Evolutionary conservation across 2,888 invertebrate genomes (phyloP).

Genomic region (Brenthis hecate): DNA sequence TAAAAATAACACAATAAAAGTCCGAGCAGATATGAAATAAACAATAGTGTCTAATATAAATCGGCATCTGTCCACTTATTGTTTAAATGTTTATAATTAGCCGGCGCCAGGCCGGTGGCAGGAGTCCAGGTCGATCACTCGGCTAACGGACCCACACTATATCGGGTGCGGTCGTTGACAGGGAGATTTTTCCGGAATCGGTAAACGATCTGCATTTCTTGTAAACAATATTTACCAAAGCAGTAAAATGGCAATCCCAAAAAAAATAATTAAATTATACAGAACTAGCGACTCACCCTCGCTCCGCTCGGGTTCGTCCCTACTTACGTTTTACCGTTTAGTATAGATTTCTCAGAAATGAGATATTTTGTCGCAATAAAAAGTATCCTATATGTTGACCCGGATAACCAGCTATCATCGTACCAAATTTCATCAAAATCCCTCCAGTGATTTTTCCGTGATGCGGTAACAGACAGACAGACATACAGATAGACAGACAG

Average conservation of each 20-base stretch:
- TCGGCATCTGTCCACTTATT: slow-evolving; percentile 60
- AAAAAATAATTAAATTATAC: slow-evolving; percentile 27
- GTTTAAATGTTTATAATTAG: slow-evolving; percentile 69
- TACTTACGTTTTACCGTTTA: no score
- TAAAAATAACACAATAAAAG: background rate
- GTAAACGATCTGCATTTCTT: slow-evolving; percentile 55
- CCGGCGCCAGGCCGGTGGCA: slow-evolving; percentile 71
- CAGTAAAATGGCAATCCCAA: background rate
- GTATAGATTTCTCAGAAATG: no score
- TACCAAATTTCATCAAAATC: no score
- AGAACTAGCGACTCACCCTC: no score
- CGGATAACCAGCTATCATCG: no score
- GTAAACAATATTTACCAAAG: slow-evolving; percentile 12
- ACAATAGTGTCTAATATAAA: background rate
- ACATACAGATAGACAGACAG: no score
- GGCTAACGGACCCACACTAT: slow-evolving; percentile 74
- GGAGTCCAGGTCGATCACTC: slow-evolving; percentile 79
- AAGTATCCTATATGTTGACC: no score
- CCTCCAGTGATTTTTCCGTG: no score
- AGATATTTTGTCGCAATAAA: no score
- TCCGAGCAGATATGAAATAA: background rate
- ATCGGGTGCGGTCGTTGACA: slow-evolving; percentile 77
- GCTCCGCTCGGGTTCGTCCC: no score
- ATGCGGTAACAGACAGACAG: no score
- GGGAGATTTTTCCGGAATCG: slow-evolving; percentile 64